Conservation (phyloP, 2,888 invertebrate species). For the Incurvaria masculella region DNA sequence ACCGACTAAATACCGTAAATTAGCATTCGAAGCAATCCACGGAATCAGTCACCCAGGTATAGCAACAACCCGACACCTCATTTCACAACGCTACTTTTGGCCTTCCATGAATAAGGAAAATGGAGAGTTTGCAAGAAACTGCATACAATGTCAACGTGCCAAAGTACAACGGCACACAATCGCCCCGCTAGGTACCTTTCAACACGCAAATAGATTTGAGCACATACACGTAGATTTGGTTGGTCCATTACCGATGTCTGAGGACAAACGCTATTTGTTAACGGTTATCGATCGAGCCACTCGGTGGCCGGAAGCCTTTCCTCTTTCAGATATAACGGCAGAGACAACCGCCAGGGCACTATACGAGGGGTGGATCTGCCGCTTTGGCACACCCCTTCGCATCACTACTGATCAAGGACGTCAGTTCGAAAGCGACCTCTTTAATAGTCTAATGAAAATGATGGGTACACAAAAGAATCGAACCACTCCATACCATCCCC, state of each 20-base stretch:
- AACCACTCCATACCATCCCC: conserved; percentile 16
- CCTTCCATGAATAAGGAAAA: conserved; percentile 10
- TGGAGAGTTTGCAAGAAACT: conserved; percentile 7
- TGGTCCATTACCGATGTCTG: conserved; percentile 26
- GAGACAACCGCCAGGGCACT: conserved; percentile 27
- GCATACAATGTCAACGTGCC: conserved; percentile 8
- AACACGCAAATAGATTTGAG: conserved; percentile 3
- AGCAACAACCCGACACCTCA: conserved; percentile 3
- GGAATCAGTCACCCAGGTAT: conserved; percentile 11
- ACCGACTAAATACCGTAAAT: conserved; percentile 11
- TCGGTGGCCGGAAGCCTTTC: conserved; percentile 26
- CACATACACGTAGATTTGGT: conserved; percentile 21
- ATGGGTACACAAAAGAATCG: neutral
- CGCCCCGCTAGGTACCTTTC: conserved; percentile 5
- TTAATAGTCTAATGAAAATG: conserved; percentile 8
- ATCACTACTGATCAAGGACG: conserved; percentile 28
- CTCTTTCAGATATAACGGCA: conserved; percentile 26
- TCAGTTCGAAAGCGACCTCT: conserved; percentile 27
- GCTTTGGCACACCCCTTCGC: conserved; percentile 25
- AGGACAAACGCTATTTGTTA: conserved; percentile 23
- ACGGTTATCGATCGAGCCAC: conserved; percentile 25
- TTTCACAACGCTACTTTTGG: conserved; percentile 5
- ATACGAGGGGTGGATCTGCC: conserved; percentile 24
- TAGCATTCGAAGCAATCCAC: conserved; percentile 14
- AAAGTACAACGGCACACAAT: conserved; percentile 12